Percentiles rank a stretch among this genome's conserved stretches.
Evolutionary conservation across 2,113 vertebrate genomes (phyloP).

Genomic region (Pedionomus torquatus): DNA sequence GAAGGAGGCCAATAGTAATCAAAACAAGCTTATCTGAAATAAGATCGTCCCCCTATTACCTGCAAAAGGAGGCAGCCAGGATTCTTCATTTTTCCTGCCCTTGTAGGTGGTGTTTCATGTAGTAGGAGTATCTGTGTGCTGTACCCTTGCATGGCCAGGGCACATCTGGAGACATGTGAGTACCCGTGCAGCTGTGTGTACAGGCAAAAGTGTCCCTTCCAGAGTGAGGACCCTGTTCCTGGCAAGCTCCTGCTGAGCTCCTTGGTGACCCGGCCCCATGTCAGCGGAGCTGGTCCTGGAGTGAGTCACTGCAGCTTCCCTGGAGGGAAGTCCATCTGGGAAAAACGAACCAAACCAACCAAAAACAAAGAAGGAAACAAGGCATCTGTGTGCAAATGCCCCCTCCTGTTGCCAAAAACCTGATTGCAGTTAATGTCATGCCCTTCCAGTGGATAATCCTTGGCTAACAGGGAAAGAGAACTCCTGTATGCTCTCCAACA

Average conservation of each 20-base stretch:
- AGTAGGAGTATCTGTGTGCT: not conserved
- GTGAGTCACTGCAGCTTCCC: not conserved
- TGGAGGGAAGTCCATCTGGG: not conserved
- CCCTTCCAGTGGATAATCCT: not conserved
- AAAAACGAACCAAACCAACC: not conserved
- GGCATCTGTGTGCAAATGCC: not conserved
- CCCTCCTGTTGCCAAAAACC: not conserved
- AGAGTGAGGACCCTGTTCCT: not conserved
- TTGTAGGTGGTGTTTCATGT: not conserved
- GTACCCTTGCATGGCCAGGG: no score
- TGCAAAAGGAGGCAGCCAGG: not conserved
- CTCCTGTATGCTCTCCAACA: not conserved
- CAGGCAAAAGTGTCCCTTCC: rapidly evolving
- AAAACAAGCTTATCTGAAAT: not conserved
- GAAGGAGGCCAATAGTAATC: not conserved
- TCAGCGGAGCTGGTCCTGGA: not conserved
- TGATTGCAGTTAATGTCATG: not conserved
- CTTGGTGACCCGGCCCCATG: rapidly evolving
- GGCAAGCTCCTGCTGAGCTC: not conserved
- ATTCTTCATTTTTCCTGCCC: not conserved
- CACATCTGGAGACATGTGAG: not conserved
- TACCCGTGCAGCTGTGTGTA: rapidly evolving
- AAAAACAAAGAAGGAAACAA: not conserved
- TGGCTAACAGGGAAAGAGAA: not conserved
- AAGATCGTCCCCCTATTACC: not conserved